A percentile compares a stretch with the other conserved stretches of the same genome.
phyloP scores from a whole-genome alignment of 2,113 vertebrate species.

The Bostrychus sinensis region DNA sequence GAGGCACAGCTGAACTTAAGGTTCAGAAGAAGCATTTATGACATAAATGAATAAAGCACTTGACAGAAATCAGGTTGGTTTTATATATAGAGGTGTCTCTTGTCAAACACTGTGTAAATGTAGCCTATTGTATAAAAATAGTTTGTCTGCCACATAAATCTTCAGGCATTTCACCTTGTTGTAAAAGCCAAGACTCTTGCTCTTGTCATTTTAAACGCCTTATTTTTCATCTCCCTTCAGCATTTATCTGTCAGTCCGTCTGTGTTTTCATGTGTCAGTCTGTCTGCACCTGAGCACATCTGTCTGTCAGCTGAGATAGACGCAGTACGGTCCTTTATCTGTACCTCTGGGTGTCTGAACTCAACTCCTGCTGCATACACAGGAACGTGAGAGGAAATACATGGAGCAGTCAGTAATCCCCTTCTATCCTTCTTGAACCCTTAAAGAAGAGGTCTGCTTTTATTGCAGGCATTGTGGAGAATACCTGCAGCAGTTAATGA shows the following conservation, averaged over 20 bases:
- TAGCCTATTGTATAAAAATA: conserved; percentile 1
- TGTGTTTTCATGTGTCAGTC: conserved; percentile 20
- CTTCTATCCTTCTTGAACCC: conserved; percentile 52
- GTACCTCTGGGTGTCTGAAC: conserved; percentile 46
- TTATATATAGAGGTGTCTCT: neutral
- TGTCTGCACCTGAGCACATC: conserved; percentile 5
- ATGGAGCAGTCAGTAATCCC: conserved; percentile 35
- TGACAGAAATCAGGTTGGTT: neutral
- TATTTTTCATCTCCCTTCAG: conserved; percentile 10
- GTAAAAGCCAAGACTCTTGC: conserved; percentile 9
- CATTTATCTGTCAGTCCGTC: conserved; percentile 20
- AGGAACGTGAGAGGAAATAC: conserved; percentile 22
- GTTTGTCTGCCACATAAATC: neutral
- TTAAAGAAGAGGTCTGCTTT: conserved; percentile 51
- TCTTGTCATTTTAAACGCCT: neutral
- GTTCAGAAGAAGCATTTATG: neutral
- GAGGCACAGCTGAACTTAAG: neutral
- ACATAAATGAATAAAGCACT: conserved; percentile 4
- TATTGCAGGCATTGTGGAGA: conserved; percentile 39
- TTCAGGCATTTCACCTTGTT: neutral
- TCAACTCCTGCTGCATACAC: conserved; percentile 34
- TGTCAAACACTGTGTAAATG: conserved; percentile 2
- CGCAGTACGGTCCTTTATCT: conserved; percentile 42
- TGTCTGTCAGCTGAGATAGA: conserved; percentile 34
- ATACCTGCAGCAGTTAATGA: conserved; percentile 30